Base-by-base conservation (phyloP, 1,140 invertebrate genomes). In the Zelostemma sp. region DNA sequence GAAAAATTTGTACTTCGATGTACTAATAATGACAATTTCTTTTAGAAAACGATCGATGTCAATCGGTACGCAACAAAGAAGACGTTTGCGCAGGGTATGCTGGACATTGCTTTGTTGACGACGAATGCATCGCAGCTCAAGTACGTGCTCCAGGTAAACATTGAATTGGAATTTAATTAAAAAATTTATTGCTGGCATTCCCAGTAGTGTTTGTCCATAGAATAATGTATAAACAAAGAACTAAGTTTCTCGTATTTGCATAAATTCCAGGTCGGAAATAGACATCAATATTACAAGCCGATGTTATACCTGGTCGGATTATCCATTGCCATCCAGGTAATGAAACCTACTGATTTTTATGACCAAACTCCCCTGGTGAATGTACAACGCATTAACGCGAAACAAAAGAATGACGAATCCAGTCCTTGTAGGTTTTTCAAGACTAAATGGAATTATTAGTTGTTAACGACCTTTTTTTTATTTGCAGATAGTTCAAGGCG, bases 291-390 rank as follows among this genome's bases (percentile, higher is more conserved):
- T 81, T 95, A 95, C 76, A 90, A 89, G 45, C 84, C 94, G 15
- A 91, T 96, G 88, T 80, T 97, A 1, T 89, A 89, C 25, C 87
- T 96, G 35, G 95, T 97, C 64, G 90, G 90, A 28, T 87, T 92
- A 15, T 96, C 94, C 6, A 94, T 97, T 53, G 88, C 93, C n/a
- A 84, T 97, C 58, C 95, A 97, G 92, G 94, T 96, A 85, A n/a
- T n/a, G n/a, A n/a, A n/a, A n/a, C n/a, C 57, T 62, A 65, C 69
- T 48, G 12, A 68, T 21, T 57, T 64, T 68, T 67, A 68, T 69
- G 57, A 46, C 18, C 60, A 45, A 67, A 56, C 49, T 68, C 72
- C 50, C 15, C 48, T 69, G 58, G 63, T 68, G 62, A 59, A 69
- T 65, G 25, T 48, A 14, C 11, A 50, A 33, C 11, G 16, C n/a